Conservation (phyloP, 2,797 vertebrate species). For the Masticophis lateralis region DNA sequence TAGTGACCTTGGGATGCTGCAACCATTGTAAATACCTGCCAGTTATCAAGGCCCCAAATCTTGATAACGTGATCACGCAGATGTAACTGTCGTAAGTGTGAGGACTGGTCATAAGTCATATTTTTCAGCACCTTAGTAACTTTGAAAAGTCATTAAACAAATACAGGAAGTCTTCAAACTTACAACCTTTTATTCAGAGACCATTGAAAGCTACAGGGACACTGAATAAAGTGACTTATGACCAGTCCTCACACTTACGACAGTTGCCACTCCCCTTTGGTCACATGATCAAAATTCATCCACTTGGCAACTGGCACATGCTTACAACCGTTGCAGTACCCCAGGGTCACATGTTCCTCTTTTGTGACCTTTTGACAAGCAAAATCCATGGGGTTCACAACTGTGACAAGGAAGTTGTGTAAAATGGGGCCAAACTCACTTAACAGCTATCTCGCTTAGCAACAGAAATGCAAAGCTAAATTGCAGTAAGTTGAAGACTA, state of each 20-base stretch:
- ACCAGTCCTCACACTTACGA: background rate
- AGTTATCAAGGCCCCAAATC: background rate
- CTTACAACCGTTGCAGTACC: accelerated
- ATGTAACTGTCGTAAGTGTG: background rate
- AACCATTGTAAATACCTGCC: accelerated
- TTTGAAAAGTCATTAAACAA: background rate
- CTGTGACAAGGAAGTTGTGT: too few species aligned
- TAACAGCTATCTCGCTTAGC: too few species aligned
- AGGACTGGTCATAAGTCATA: background rate
- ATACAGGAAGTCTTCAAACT: background rate
- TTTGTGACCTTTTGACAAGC: too few species aligned
- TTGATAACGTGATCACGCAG: background rate
- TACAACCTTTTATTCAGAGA: background rate
- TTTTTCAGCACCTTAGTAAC: background rate
- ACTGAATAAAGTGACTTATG: background rate
- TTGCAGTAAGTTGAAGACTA: background rate
- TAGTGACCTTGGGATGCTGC: background rate
- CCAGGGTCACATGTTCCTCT: background rate
- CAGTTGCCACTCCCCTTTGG: too few species aligned
- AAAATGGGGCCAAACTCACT: too few species aligned
- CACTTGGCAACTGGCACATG: background rate
- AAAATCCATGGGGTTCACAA: background rate
- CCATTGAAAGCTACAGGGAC: background rate
- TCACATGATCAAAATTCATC: background rate
- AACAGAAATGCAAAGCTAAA: background rate